Conservation (phyloP, 2,113 vertebrate species). For the Chinchilla lanigera region DNA sequence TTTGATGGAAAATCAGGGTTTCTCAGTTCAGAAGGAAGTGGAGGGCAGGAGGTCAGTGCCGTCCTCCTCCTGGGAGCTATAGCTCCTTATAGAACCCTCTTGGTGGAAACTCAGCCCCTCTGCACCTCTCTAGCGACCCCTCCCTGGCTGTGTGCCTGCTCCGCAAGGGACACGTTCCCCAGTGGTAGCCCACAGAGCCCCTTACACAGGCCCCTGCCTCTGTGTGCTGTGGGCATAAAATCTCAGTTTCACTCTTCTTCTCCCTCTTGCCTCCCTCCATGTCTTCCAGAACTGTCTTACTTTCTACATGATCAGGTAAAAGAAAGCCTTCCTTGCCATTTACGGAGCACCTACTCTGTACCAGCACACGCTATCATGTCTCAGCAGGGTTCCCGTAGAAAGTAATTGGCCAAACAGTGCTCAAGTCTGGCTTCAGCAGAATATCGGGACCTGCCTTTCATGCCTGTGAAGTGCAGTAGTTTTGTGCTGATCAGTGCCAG, state of each 20-base stretch:
- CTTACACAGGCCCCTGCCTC: not conserved
- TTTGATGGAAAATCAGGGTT: not conserved
- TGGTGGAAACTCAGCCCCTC: accelerated
- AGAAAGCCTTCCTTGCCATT: not conserved
- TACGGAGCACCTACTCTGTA: accelerated
- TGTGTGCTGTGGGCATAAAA: no score
- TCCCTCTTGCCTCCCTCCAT: not conserved
- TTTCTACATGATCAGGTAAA: not conserved
- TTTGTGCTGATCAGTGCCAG: not conserved
- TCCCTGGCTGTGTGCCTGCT: not conserved
- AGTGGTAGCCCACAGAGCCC: not conserved
- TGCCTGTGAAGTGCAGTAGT: not conserved
- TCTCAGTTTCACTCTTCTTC: not conserved
- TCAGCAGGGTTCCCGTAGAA: not conserved
- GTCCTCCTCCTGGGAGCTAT: accelerated
- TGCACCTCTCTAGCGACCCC: not conserved
- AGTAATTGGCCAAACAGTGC: not conserved
- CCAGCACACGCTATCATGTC: not conserved
- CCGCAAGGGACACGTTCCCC: not conserved
- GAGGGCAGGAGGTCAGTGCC: no score
- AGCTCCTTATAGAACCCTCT: not conserved
- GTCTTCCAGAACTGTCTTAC: not conserved
- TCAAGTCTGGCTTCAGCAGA: not conserved
- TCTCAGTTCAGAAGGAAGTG: not conserved
- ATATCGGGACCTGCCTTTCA: not conserved